Conservation (phyloP, 2,888 invertebrate species). For the Aspidapion aeneum region DNA sequence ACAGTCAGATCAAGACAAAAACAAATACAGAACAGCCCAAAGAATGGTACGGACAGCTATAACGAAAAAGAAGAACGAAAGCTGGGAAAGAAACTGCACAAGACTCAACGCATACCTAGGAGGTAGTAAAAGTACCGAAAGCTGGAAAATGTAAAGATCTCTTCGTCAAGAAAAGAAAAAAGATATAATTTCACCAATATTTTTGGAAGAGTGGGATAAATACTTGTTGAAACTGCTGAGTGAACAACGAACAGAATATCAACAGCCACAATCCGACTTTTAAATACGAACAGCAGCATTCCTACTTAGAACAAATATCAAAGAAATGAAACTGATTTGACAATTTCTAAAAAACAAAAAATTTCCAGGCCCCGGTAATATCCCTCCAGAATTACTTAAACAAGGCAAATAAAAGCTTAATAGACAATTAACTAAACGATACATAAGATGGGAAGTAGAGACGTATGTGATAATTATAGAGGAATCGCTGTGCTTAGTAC, state of each 20-base stretch:
- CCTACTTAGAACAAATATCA: background rate
- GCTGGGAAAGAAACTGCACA: too few relatives aligned
- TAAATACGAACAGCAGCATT: background rate
- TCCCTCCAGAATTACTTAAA: background rate
- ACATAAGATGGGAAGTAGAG: background rate
- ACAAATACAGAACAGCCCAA: too few relatives aligned
- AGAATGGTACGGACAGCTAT: too few relatives aligned
- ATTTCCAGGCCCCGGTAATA: background rate
- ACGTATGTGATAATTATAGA: conserved; percentile 5
- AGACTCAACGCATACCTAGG: too few relatives aligned
- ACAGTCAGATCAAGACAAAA: background rate
- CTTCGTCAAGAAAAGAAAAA: conserved; percentile 4
- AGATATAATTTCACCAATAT: background rate
- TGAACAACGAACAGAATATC: conserved; percentile 3
- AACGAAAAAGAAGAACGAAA: too few relatives aligned
- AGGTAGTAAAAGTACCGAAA: too few relatives aligned
- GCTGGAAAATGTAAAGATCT: conserved; percentile 3
- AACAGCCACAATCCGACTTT: background rate
- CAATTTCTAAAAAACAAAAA: conserved; percentile 2
- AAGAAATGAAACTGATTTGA: background rate
- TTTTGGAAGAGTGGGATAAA: background rate
- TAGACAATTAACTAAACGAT: background rate
- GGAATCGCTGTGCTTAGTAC: too few relatives aligned
- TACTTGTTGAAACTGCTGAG: background rate
- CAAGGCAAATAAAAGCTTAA: background rate